Evolutionary conservation across 1,140 invertebrate species (phyloP).

Genomic region (Asobara japonica): DNA sequence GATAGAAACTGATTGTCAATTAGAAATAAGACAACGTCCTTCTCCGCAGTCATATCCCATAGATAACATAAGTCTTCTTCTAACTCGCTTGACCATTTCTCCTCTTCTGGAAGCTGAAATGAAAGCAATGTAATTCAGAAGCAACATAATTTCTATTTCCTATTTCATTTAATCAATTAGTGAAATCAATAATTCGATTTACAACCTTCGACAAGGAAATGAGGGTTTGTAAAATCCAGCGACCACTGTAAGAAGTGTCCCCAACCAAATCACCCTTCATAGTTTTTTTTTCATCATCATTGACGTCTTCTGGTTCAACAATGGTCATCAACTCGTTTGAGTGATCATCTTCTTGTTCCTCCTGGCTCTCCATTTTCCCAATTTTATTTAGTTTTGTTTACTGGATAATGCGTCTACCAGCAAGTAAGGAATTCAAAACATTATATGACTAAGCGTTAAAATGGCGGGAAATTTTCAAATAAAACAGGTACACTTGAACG

Average conservation of each 20-base stretch:
- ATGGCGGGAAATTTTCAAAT: too few relatives aligned
- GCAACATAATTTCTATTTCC: too few relatives aligned
- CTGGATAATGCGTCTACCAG: too few relatives aligned
- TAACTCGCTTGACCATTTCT: conserved; percentile 66
- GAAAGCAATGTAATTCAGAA: neutral
- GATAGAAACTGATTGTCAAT: conserved; percentile 73
- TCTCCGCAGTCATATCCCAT: conserved; percentile 82
- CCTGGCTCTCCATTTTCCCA: neutral
- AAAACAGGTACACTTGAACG: too few relatives aligned
- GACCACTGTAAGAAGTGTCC: conserved; percentile 78
- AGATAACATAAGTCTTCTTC: conserved; percentile 78
- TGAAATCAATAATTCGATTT: neutral
- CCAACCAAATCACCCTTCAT: conserved; percentile 79
- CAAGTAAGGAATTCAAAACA: too few relatives aligned
- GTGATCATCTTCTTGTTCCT: neutral
- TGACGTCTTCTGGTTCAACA: conserved; percentile 56
- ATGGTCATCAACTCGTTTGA: neutral
- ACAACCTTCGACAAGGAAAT: conserved; percentile 62
- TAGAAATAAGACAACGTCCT: conserved; percentile 76
- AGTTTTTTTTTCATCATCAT: conserved; percentile 64
- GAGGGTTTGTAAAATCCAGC: conserved; percentile 77
- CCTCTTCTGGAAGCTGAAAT: conserved; percentile 54
- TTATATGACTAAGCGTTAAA: too few relatives aligned
- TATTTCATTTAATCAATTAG: neutral
- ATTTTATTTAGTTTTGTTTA: neutral